A percentile compares a stretch with the other conserved stretches of the same genome.
Evolutionary conservation across 92 coral and sea anemone species (phyloP).

Genomic region (Zoanthus solanderi): DNA sequence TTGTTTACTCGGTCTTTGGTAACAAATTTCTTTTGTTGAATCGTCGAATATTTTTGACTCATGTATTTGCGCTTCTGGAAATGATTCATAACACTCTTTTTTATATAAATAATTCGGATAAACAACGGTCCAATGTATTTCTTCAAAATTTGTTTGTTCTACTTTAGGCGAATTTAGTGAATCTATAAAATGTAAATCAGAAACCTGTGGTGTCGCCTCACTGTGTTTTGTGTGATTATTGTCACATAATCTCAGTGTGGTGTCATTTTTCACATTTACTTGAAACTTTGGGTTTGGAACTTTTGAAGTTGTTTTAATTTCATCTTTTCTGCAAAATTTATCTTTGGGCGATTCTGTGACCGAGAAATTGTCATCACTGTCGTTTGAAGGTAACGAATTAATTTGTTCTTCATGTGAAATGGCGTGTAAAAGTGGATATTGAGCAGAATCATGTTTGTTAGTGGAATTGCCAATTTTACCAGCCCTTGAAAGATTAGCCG

Average conservation of each 20-base stretch:
- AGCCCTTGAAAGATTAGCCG: too few species aligned
- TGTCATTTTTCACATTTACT: background rate
- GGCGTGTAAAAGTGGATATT: too few species aligned
- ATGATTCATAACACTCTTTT: background rate
- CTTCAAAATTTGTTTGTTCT: background rate
- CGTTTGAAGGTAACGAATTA: background rate
- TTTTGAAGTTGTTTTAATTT: background rate
- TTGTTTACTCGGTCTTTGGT: background rate
- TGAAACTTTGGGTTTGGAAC: background rate
- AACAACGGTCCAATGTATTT: slow-evolving; percentile 1
- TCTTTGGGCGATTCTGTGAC: background rate
- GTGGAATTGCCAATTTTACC: too few species aligned
- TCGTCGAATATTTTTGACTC: background rate
- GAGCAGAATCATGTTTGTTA: too few species aligned
- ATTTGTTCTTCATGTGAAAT: background rate
- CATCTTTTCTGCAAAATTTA: background rate
- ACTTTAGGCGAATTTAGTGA: background rate
- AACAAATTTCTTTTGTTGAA: background rate
- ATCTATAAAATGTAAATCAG: background rate
- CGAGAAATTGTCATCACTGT: background rate
- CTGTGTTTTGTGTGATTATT: background rate
- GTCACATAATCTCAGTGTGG: background rate
- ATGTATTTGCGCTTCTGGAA: background rate
- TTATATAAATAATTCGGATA: background rate
- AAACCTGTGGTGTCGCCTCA: background rate